phyloP scores from a whole-genome alignment of 1,140 invertebrate genomes.

The Panagrolaimus sp. region DNA sequence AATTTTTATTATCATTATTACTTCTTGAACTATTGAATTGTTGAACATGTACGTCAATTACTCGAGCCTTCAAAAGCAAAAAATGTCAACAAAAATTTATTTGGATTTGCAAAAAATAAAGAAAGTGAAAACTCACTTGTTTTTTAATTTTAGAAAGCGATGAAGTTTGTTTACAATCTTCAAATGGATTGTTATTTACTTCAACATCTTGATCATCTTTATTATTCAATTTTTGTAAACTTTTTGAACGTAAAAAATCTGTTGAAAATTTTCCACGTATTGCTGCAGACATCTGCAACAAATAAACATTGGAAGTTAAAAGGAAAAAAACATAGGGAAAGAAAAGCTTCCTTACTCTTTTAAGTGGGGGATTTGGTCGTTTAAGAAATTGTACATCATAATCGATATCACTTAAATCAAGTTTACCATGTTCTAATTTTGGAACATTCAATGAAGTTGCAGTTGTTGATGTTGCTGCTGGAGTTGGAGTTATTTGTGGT shows the following conservation, averaged over 20 bases:
- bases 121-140: background rate
- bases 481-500: background rate
- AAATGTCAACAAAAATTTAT: background rate
- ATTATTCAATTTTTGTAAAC: background rate
- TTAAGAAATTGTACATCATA: slow-evolving; percentile 3
- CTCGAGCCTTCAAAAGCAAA: background rate
- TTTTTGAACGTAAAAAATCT: slow-evolving; percentile 13
- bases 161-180: slow-evolving; percentile 11
- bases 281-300: slow-evolving; percentile 3
- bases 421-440: slow-evolving; percentile 2
- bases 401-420: background rate
- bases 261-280: background rate
- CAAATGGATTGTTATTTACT: background rate
- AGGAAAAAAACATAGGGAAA: too few relatives aligned
- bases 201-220: background rate
- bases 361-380: background rate
- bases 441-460: background rate
- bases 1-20: background rate
- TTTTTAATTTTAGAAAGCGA: slow-evolving; percentile 9
- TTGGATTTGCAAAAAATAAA: background rate
- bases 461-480: background rate
- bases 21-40: background rate
- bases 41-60: slow-evolving; percentile 1
- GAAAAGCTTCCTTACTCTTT: too few relatives aligned
- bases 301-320: background rate